Evolutionary conservation across 2,113 vertebrate species (phyloP), one percentile per base, ranked within the genome.

Genomic region (Amblyornis subalaris): DNA sequence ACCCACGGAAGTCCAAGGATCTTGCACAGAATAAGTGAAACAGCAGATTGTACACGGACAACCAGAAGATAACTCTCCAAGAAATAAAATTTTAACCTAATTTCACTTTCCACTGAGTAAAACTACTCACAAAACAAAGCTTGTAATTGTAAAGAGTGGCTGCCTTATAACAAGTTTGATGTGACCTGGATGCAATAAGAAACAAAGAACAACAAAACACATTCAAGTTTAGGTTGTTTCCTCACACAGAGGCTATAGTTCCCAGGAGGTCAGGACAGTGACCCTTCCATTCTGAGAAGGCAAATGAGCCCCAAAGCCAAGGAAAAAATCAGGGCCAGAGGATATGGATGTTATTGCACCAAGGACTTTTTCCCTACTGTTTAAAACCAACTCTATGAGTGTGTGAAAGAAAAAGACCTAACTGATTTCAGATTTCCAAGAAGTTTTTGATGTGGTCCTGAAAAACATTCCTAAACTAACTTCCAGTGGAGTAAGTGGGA

Each of bases 1-100:
- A 28, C 9, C 25, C 35, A 82, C 28, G 62, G 38, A 67, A 50
- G 44, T 38, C 22, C 19, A 40, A 54, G 7, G 45, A 33, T 15
- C 48, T 91, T 55, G 40, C n/a, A 64, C 3, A 76, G 26, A 73
- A 4, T 21, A 83, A 42, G 10, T 66, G 11, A 36, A 82, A 73
- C 2, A 17, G 48, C 44, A 75, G 73, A 78, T 29, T 13, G 25
- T 12, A 51, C 0, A 0, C 0, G 16, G 53, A 12, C n/a, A 47
- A 75, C 36, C 14, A 47, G 36, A 88, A 76, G 72, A 24, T 4
- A 83, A 42, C 25, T 45, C 21, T 51, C 26, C 40, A 66, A 54
- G 5, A 20, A 80, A 50, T 31, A 51, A 42, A 76, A 55, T 65
- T 60, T 70, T 40, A 70, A n/a, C 31, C 12, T 47, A 57, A 80